A percentile compares a stretch with the other conserved stretches of the same genome.
Evolutionary conservation across 2,888 invertebrate species (phyloP).

Genomic region (Drosophila mimica): DNA sequence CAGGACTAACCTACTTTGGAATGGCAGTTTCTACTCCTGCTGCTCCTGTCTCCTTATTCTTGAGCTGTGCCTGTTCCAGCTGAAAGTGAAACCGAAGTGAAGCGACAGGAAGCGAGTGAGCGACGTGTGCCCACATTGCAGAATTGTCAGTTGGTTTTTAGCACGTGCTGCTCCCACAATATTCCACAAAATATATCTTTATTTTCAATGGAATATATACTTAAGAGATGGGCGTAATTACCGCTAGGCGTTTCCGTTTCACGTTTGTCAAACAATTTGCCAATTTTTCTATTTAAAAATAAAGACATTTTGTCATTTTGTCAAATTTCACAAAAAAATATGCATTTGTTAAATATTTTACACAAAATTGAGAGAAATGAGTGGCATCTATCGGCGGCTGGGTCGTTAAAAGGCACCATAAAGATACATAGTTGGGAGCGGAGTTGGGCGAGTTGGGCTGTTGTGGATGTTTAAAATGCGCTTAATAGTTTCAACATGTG

Average conservation of each 20-base stretch:
- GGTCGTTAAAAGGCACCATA: slow-evolving; percentile 55
- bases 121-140: slow-evolving; percentile 55
- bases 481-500: slow-evolving; percentile 85
- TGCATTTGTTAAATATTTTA: slow-evolving; percentile 22
- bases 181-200: slow-evolving; percentile 4
- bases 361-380: slow-evolving; percentile 29
- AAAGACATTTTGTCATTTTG: slow-evolving; percentile 73
- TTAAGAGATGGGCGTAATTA: slow-evolving; percentile 35
- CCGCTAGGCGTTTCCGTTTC: slow-evolving; percentile 44
- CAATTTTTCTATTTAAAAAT: slow-evolving; percentile 72
- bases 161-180: slow-evolving; percentile 34
- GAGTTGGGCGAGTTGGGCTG: slow-evolving; percentile 10
- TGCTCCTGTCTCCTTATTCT: slow-evolving; percentile 6
- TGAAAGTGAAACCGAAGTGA: slow-evolving; percentile 74
- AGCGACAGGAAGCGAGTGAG: slow-evolving; percentile 67
- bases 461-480: slow-evolving; percentile 66
- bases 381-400: slow-evolving; percentile 10
- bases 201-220: slow-evolving; percentile 25
- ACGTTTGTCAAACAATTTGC: slow-evolving; percentile 49
- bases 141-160: slow-evolving; percentile 9
- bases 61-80: slow-evolving; percentile 9
- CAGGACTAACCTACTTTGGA: slow-evolving; percentile 58
- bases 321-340: slow-evolving; percentile 32
- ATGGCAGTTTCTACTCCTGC: slow-evolving; percentile 5
- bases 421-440: slow-evolving; percentile 68